Percentiles rank a stretch among this genome's conserved stretches.
These are phyloP conservation scores for Cassiopea andromeda DNA, from an alignment of 30 jellyfish, hydroid and myxozoan species.

Conservation along the genomic window DNA sequence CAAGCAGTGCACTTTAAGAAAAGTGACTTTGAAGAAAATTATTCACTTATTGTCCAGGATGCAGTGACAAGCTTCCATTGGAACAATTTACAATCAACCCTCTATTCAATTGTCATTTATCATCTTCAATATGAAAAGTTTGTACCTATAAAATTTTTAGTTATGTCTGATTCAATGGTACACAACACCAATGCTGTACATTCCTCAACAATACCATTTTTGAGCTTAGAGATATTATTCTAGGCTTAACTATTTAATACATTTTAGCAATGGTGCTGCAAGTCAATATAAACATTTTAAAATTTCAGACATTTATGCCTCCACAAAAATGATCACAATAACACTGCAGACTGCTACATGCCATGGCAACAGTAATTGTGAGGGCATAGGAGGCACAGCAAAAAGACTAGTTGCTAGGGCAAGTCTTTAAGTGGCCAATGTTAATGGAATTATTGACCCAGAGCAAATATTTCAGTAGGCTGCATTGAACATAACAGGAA, in stretches of 20 bases:
- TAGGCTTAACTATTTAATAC: too few species aligned
- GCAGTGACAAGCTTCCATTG: too few species aligned
- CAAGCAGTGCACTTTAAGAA: too few species aligned
- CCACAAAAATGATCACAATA: neutral
- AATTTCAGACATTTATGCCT: neutral
- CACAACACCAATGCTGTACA: neutral
- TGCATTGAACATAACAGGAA: neutral
- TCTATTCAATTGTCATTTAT: too few species aligned
- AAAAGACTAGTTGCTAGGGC: neutral
- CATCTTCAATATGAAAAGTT: neutral
- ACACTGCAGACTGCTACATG: neutral
- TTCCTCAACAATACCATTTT: neutral
- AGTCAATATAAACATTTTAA: neutral
- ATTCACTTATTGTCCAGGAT: too few species aligned
- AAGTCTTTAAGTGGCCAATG: neutral
- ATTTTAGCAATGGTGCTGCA: neutral
- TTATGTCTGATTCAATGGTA: neutral
- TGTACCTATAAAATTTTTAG: neutral
- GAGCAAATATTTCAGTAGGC: neutral
- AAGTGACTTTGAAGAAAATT: too few species aligned
- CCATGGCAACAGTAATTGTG: neutral
- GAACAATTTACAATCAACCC: too few species aligned
- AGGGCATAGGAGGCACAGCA: neutral
- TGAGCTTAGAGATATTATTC: neutral
- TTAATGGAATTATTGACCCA: neutral